Base-by-base conservation (phyloP, 1,140 invertebrate genomes). In the Dendroctonus valens region DNA sequence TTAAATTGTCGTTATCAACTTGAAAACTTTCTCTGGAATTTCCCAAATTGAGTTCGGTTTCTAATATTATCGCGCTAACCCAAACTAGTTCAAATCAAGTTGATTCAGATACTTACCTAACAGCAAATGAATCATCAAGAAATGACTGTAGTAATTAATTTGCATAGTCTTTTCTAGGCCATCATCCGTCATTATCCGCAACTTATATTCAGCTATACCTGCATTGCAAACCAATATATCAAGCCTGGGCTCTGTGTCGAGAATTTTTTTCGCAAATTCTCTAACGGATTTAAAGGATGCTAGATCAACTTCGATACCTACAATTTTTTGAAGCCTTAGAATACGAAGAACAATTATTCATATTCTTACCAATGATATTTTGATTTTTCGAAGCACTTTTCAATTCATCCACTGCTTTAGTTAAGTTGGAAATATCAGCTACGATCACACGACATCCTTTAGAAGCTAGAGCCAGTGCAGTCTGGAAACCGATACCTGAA, bases 81-180 rank as follows among this genome's bases (percentile, higher is more conserved):
- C 26, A 26, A 26, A 26, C 26, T 26, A 26, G 26, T 26, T 26
- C 26, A 26, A 26, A 26, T 26, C 3, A 26, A 3, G 26, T 26
- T 26, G 26, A 1, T 26, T 26, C 15, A 3, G 4, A 40, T 12
- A 39, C 77, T 77, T 81, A 82, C 86, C 83, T 7, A 86, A 64
- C 2, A 89, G 70, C 0, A 89, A 76, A 69, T 86, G 78, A 5
- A 87, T 89, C 15, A 90, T 72, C n/a, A 89, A 73, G 73, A 89
- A 90, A 11, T 84, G 86, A 38, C 86, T 85, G 68, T 86, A 83
- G 74, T 89, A 81, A 70, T 90, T 89, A 4, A 84, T 78, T 65
- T 85, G 85, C 79, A 86, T 84, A 14, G 81, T 80, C 15, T 76
- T 76, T 52, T 87, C 79, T 14, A 88, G 76, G 0, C 85, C 85